These are phyloP conservation scores for Leptinotarsa peninsularis DNA, from an alignment of 2,888 invertebrate species.

Conservation along the genomic window DNA sequence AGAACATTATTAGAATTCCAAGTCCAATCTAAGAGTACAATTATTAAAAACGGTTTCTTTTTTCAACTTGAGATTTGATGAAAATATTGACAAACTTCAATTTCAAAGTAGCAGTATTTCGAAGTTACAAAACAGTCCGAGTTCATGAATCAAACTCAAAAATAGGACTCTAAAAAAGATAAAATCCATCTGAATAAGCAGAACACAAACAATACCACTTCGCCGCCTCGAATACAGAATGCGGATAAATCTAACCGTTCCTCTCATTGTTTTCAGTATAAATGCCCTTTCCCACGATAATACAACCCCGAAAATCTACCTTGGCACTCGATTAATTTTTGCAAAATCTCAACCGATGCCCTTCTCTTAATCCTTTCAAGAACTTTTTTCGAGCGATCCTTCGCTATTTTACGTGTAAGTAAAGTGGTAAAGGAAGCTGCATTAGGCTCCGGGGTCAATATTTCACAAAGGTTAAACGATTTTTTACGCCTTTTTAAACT, in stretches of 20 bases:
- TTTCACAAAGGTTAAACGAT: conserved; percentile 58
- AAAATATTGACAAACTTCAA: too few species aligned
- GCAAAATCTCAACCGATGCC: conserved; percentile 43
- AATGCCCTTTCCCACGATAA: conserved; percentile 50
- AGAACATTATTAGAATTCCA: too few species aligned
- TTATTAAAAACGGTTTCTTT: too few species aligned
- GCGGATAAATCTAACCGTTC: conserved; percentile 22
- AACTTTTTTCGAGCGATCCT: conserved; percentile 38
- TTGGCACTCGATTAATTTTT: conserved; percentile 42
- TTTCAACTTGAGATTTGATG: too few species aligned
- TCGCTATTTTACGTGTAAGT: conserved; percentile 42
- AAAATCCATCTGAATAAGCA: conserved; percentile 8
- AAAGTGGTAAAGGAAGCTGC: conserved; percentile 47
- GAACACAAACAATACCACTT: conserved; percentile 4
- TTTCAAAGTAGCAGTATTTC: not conserved
- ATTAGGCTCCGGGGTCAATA: conserved; percentile 50
- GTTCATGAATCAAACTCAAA: not conserved
- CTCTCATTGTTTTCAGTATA: conserved; percentile 25
- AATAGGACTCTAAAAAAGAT: not conserved
- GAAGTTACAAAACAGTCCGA: not conserved
- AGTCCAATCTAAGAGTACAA: too few species aligned
- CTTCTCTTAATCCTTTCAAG: conserved; percentile 45
- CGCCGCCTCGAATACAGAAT: not conserved
- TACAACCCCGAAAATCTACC: conserved; percentile 41
- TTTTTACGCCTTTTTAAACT: conserved; percentile 57